These are phyloP conservation scores for Olivierus martensii DNA, from an alignment of 1,140 invertebrate genomes.

Conservation along the genomic window DNA sequence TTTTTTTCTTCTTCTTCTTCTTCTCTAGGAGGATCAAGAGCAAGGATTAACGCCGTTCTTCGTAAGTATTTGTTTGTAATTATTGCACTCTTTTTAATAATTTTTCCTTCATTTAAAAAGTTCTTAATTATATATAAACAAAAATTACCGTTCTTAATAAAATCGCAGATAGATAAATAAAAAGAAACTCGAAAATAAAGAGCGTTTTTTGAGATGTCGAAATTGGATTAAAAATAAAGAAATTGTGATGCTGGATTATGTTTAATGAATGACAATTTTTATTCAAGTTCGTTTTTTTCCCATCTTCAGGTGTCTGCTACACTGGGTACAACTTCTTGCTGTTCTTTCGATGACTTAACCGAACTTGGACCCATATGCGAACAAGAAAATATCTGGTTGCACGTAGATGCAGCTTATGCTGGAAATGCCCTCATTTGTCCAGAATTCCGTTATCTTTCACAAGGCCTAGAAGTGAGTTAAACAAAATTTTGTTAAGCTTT, in stretches of 20 bases:
- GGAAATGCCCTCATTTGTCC: slow-evolving; percentile 90
- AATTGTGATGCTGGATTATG: too few relatives aligned
- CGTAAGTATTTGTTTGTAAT: slow-evolving; percentile 42
- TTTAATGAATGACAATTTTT: too few relatives aligned
- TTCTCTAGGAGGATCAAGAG: slow-evolving; percentile 55
- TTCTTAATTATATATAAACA: too few relatives aligned
- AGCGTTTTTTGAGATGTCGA: too few relatives aligned
- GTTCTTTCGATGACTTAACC: slow-evolving; percentile 78
- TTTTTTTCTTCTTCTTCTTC: too few relatives aligned
- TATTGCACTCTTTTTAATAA: too few relatives aligned
- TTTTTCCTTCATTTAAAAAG: too few relatives aligned
- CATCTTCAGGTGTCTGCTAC: slow-evolving; percentile 32
- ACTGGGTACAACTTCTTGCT: slow-evolving; percentile 87
- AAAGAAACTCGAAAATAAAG: too few relatives aligned
- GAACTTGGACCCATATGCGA: slow-evolving; percentile 80
- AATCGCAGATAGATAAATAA: too few relatives aligned
- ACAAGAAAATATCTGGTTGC: slow-evolving; percentile 55
- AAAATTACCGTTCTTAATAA: too few relatives aligned
- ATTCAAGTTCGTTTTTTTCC: neutral
- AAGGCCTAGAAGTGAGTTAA: slow-evolving; percentile 47
- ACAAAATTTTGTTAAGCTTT: slow-evolving; percentile 27
- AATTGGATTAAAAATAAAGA: too few relatives aligned
- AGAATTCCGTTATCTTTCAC: slow-evolving; percentile 67
- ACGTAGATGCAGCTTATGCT: slow-evolving; percentile 66
- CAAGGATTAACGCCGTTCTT: slow-evolving; percentile 88